Conservation (phyloP, 1,140 invertebrate species). For the Eufriesea mexicana region DNA sequence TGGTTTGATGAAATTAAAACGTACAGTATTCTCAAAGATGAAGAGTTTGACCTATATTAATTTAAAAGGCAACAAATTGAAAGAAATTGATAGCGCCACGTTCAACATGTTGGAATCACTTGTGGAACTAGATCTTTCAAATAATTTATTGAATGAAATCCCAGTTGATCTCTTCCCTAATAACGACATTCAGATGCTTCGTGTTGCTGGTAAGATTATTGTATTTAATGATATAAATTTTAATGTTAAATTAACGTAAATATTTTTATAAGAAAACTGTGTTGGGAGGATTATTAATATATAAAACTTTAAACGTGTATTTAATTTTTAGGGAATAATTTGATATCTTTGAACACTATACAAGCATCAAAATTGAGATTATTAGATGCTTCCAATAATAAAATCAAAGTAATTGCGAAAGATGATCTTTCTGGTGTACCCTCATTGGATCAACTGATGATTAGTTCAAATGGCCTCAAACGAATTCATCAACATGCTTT, state of each 20-base stretch:
- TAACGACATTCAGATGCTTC: constrained; percentile 84
- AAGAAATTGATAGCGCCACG: constrained; percentile 84
- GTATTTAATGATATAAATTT: not conserved
- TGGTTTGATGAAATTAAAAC: constrained; percentile 84
- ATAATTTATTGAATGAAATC: constrained; percentile 84
- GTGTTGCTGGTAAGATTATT: constrained; percentile 69
- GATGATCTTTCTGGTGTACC: constrained; percentile 86
- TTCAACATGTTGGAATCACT: constrained; percentile 84
- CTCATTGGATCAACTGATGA: constrained; percentile 84
- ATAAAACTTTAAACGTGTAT: not conserved
- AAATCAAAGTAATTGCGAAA: constrained; percentile 84
- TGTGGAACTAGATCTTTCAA: constrained; percentile 86
- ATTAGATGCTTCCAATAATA: constrained; percentile 86
- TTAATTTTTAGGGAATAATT: constrained; percentile 61
- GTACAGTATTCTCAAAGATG: constrained; percentile 85
- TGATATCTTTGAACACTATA: constrained; percentile 78
- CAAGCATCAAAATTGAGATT: constrained; percentile 83
- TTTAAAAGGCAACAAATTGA: constrained; percentile 85
- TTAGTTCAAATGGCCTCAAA: constrained; percentile 85
- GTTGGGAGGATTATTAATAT: not conserved
- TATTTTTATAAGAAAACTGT: not conserved
- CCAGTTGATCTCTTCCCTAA: constrained; percentile 84
- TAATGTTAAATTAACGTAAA: not conserved
- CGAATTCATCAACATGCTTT: constrained; percentile 87
- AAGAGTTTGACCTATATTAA: constrained; percentile 85